These are phyloP conservation scores for Hippocampus zosterae DNA, from an alignment of 2,113 vertebrate genomes.

Conservation along the genomic window DNA sequence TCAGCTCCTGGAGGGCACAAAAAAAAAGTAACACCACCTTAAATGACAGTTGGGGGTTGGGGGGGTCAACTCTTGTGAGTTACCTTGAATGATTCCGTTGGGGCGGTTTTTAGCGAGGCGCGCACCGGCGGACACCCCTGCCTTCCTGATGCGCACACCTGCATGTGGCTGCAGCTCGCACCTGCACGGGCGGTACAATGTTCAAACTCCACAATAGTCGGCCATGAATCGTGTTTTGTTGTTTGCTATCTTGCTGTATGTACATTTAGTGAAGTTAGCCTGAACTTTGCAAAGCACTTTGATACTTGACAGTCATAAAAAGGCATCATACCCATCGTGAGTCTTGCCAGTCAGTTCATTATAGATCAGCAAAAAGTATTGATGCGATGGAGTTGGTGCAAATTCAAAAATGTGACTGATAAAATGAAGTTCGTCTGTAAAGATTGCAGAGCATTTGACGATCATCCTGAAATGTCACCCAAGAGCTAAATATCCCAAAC, in stretches of 20 bases:
- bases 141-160: slow-evolving; percentile 63
- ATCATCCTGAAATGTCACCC: not conserved
- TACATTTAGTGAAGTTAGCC: not conserved
- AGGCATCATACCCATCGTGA: no score
- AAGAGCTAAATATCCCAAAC: not conserved
- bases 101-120: slow-evolving; percentile 5
- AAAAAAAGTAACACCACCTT: not conserved
- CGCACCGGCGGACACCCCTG: slow-evolving; percentile 25
- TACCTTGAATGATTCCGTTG: not conserved
- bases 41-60: no score
- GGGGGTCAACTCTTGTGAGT: no score
- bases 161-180: slow-evolving; percentile 59
- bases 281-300: not conserved
- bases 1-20: slow-evolving; percentile 24
- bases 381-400: no score
- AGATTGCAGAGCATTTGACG: not conserved
- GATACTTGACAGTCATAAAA: not conserved
- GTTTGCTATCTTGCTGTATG: no score
- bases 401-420: not conserved
- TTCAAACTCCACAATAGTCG: not conserved
- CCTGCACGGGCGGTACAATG: slow-evolving; percentile 36
- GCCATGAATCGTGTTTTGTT: no score
- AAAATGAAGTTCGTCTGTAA: not conserved
- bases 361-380: not conserved
- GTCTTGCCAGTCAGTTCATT: no score